phyloP scores from a whole-genome alignment of 2,888 invertebrate genomes.

The Sesia bembeciformis region DNA sequence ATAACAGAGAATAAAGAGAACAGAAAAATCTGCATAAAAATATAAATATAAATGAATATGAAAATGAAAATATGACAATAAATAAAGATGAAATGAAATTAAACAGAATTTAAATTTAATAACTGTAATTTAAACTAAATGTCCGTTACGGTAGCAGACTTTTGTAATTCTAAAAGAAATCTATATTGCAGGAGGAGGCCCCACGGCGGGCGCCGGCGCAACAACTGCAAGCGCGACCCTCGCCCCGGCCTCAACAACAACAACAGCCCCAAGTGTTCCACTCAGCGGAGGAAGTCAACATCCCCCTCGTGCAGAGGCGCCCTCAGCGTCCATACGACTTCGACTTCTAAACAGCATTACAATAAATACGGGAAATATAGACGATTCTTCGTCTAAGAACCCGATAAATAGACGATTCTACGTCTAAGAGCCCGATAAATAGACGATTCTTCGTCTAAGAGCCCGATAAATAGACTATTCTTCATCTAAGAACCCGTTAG shows the following conservation, averaged over 20 bases:
- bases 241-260: slow-evolving; percentile 31
- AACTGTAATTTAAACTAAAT: too few relatives aligned
- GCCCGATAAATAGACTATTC: background rate
- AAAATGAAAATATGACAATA: too few relatives aligned
- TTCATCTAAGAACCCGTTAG: background rate
- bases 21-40: too few relatives aligned
- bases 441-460: background rate
- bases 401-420: background rate
- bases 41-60: too few relatives aligned
- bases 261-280: slow-evolving; percentile 82
- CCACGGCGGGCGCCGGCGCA: slow-evolving; percentile 38
- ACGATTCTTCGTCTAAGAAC: background rate
- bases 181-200: slow-evolving; percentile 32
- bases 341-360: slow-evolving; percentile 38
- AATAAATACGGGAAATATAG: background rate
- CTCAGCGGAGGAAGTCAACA: slow-evolving; percentile 90
- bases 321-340: slow-evolving; percentile 73
- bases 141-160: too few relatives aligned
- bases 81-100: too few relatives aligned
- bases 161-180: too few relatives aligned
- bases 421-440: background rate
- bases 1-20: too few relatives aligned
- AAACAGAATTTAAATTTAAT: too few relatives aligned
- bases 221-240: slow-evolving; percentile 33
- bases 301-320: slow-evolving; percentile 86